A percentile compares a stretch with the other conserved stretches of the same genome.
These are phyloP conservation scores for Jordanella pulchra DNA, from an alignment of 2,797 vertebrate genomes.

Conservation along the genomic window DNA sequence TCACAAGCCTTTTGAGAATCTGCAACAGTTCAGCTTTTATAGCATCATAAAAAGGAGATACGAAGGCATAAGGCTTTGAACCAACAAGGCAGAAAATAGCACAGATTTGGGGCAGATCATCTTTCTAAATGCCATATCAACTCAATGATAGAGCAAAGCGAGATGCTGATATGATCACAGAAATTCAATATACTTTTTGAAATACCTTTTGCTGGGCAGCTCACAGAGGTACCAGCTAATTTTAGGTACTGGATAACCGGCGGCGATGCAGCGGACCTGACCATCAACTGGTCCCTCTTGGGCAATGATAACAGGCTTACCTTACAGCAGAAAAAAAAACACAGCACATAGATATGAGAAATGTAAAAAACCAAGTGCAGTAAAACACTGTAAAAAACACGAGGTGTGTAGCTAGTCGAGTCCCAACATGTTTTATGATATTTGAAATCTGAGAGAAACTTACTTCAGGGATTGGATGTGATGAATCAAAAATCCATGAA, in stretches of 20 bases:
- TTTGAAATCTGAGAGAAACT: neutral
- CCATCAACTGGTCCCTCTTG: conserved; percentile 87
- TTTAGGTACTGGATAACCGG: conserved; percentile 90
- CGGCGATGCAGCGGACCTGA: conserved; percentile 90
- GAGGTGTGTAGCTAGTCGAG: no score
- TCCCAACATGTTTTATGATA: neutral
- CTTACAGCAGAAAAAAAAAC: conserved; percentile 64
- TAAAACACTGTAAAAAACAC: neutral
- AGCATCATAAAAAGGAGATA: neutral
- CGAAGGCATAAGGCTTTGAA: neutral
- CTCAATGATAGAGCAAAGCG: neutral
- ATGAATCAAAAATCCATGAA: no score
- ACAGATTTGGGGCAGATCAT: neutral
- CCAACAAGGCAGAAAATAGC: neutral
- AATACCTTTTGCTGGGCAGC: conserved; percentile 75
- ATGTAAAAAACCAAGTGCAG: neutral
- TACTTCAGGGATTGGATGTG: neutral
- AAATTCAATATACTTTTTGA: neutral
- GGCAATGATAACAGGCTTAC: conserved; percentile 90
- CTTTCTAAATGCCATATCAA: neutral
- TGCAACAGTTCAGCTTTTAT: neutral
- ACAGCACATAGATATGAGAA: neutral
- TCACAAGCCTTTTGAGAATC: neutral
- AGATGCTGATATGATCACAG: neutral
- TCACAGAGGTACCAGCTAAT: conserved; percentile 93